These are phyloP conservation scores for Ganaspis brasiliensis DNA, from an alignment of 2,888 invertebrate species.

Conservation along the genomic window DNA sequence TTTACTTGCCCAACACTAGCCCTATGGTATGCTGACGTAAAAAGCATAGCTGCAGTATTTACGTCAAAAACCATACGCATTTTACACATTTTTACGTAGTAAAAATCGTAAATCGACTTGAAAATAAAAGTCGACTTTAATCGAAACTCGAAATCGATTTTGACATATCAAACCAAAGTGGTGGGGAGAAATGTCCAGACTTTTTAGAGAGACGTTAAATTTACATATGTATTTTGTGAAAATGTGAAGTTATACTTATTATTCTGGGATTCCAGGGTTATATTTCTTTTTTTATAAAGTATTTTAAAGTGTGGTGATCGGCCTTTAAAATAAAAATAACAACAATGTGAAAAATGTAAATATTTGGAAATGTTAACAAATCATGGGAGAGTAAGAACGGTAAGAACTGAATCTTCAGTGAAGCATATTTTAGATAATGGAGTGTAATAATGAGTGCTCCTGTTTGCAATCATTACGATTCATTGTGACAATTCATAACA, in stretches of 20 bases:
- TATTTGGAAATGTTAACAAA: conserved; percentile 18
- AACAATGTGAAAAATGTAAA: not conserved
- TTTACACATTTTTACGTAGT: too few species aligned
- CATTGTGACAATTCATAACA: not conserved
- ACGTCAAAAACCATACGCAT: too few species aligned
- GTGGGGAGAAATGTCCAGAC: conserved; percentile 11
- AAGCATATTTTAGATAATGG: conserved; percentile 19
- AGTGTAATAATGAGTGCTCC: not conserved
- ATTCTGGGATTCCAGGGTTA: not conserved
- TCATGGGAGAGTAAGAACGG: not conserved
- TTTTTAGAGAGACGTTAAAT: conserved; percentile 15
- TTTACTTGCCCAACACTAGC: too few species aligned
- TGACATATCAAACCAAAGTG: too few species aligned
- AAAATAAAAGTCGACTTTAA: too few species aligned
- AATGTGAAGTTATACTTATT: conserved; percentile 1
- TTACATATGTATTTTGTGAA: conserved; percentile 12
- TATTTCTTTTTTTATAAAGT: not conserved
- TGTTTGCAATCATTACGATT: not conserved
- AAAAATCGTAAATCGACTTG: too few species aligned
- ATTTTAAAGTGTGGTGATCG: not conserved
- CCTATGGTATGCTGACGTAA: too few species aligned
- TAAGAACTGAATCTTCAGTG: not conserved
- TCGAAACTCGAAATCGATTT: too few species aligned
- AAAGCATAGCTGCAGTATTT: too few species aligned
- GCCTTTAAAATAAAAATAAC: not conserved